phyloP scores from a whole-genome alignment of 2,797 vertebrate species.

The Oryzias sinensis region DNA sequence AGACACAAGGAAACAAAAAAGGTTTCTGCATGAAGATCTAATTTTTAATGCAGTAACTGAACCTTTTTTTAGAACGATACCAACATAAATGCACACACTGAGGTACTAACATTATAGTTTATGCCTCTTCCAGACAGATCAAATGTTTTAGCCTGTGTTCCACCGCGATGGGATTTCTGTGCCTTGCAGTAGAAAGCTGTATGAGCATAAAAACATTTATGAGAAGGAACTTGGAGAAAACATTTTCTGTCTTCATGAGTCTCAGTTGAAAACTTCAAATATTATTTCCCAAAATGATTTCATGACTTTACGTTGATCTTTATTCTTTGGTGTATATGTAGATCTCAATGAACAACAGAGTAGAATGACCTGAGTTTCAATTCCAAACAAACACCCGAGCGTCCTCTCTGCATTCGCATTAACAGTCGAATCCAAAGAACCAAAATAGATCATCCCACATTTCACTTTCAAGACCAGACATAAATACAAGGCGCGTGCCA shows the following conservation, averaged over 20 bases:
- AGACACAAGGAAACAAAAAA: not conserved
- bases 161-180: slow-evolving; percentile 61
- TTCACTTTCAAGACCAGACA: slow-evolving; percentile 54
- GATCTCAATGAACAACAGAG: slow-evolving; percentile 33
- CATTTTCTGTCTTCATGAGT: too few species aligned
- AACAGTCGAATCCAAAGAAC: slow-evolving; percentile 60
- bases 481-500: slow-evolving; percentile 60
- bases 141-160: slow-evolving; percentile 62
- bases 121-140: slow-evolving; percentile 52
- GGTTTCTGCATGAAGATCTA: slow-evolving; percentile 6
- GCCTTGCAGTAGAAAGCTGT: slow-evolving; percentile 45
- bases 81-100: slow-evolving; percentile 19
- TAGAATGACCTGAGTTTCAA: slow-evolving; percentile 49
- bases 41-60: slow-evolving; percentile 6
- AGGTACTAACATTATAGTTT: slow-evolving; percentile 29
- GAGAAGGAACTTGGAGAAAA: slow-evolving; percentile 39
- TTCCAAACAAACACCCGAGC: slow-evolving; percentile 45
- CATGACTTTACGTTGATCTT: slow-evolving; percentile 26
- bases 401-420: slow-evolving; percentile 33
- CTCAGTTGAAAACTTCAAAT: too few species aligned
- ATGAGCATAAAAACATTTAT: slow-evolving; percentile 25
- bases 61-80: slow-evolving; percentile 3
- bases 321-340: slow-evolving; percentile 29
- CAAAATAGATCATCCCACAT: slow-evolving; percentile 66
- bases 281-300: too few species aligned